Evolutionary conservation across 2,797 vertebrate species (phyloP).

Genomic region (Margarornis squamiger): DNA sequence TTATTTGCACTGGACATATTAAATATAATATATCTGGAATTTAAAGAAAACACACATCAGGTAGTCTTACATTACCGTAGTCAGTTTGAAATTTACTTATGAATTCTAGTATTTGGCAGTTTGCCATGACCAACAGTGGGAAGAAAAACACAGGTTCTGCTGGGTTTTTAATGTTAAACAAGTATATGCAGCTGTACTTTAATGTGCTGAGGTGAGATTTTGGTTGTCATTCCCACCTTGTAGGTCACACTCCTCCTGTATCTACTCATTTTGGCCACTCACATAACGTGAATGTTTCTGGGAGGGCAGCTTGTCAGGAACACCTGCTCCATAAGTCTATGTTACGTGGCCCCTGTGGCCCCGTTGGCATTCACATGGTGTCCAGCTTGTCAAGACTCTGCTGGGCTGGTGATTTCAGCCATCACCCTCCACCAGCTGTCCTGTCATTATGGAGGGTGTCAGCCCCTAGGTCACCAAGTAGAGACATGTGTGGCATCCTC

Average conservation of each 20-base stretch:
- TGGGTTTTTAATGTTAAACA: neutral
- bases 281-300: neutral
- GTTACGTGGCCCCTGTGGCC: accelerated
- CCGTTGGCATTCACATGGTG: neutral
- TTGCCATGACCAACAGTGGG: neutral
- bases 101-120: neutral
- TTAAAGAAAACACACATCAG: neutral
- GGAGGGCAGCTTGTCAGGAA: neutral
- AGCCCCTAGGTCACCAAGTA: neutral
- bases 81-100: neutral
- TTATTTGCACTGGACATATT: neutral
- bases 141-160: neutral
- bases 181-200: neutral
- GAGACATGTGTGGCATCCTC: neutral
- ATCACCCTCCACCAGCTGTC: neutral
- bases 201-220: neutral
- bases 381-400: neutral
- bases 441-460: neutral
- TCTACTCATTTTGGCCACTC: neutral
- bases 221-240: neutral
- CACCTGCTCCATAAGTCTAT: neutral
- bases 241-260: neutral
- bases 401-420: neutral
- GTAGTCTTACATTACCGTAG: neutral
- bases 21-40: neutral